Conservation (phyloP, 1,140 invertebrate species). For the Conopomorpha cramerella region DNA sequence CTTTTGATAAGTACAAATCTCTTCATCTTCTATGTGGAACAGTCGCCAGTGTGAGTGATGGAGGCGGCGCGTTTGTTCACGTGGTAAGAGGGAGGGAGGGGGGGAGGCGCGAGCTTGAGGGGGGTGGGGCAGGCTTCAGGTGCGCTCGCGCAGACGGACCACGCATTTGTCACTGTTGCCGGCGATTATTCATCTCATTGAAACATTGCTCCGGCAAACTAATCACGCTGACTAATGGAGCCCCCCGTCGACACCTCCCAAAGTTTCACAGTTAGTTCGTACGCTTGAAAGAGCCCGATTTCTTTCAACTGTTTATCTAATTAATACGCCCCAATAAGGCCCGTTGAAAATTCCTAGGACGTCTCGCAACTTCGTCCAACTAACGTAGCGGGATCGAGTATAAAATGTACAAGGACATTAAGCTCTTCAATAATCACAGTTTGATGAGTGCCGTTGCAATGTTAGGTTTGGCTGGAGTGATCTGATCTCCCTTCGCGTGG, state of each 20-base stretch:
- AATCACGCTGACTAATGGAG: conserved; percentile 56
- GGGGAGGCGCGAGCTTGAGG: neutral
- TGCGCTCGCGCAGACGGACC: conserved; percentile 19
- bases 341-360: too few relatives aligned
- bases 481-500: too few relatives aligned
- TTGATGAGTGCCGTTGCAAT: too few relatives aligned
- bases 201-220: conserved; percentile 52
- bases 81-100: neutral
- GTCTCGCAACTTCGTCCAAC: too few relatives aligned
- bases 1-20: conserved; percentile 48
- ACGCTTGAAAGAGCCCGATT: too few relatives aligned
- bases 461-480: too few relatives aligned
- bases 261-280: conserved; percentile 38
- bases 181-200: conserved; percentile 57
- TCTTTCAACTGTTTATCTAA: too few relatives aligned
- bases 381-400: too few relatives aligned
- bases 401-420: too few relatives aligned
- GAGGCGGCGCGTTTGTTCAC: conserved; percentile 32
- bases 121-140: conserved; percentile 33
- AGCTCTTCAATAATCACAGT: too few relatives aligned
- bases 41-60: conserved; percentile 37
- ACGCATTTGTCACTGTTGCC: conserved; percentile 53
- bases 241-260: conserved; percentile 49
- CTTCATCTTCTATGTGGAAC: conserved; percentile 42
- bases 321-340: too few relatives aligned